Base-by-base conservation (phyloP, 2,888 invertebrate species). In the Thera obeliscata region DNA sequence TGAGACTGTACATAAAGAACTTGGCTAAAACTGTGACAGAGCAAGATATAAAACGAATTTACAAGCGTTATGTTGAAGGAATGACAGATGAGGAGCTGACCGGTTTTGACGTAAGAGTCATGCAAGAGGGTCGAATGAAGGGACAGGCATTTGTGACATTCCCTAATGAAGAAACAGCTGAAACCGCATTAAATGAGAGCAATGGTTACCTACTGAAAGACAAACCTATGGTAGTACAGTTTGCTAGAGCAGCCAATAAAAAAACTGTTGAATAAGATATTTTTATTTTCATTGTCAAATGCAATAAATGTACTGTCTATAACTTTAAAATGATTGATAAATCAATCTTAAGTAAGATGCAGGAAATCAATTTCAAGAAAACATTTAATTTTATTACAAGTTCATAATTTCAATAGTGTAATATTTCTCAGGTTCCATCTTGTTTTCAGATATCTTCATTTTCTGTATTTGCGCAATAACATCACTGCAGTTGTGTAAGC, bases 121-220 rank as follows among this genome's bases (percentile, higher is more conserved):
- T 99, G 98, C 97, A 97, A 82, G 97, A 98, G 87, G 99, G 99
- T 0, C 95, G 98, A 81, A 98, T 99, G 98, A 99, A 98, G 88
- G 98, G 98, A 0, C 99, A 99, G 89, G 98, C 98, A 0, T 99
- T 99, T 94, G 95, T 99, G 0, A 97, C 97, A 0, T 94, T 98
- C 64, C 97, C 97, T 62, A 95, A 94, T 78, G 94, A 95, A 11
- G 91, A 94, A 57, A 89, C 95, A 78, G 97, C 98, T 0, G 95
- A 96, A 80, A 91, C 94, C 72, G 98, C 98, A 8, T 85, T 98
- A 0, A 93, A 95, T 77, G 97, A 97, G 87, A 98, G 98, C 2
- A 98, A 98, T 90, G 98, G 98, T 0, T 98, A 95, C 84, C 94
- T 98, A 76, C 90, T 98, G 63, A 96, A 97, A 80, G 97, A 96